Conservation (phyloP, 2,888 invertebrate genomes). For the Euplexia lucipara region DNA sequence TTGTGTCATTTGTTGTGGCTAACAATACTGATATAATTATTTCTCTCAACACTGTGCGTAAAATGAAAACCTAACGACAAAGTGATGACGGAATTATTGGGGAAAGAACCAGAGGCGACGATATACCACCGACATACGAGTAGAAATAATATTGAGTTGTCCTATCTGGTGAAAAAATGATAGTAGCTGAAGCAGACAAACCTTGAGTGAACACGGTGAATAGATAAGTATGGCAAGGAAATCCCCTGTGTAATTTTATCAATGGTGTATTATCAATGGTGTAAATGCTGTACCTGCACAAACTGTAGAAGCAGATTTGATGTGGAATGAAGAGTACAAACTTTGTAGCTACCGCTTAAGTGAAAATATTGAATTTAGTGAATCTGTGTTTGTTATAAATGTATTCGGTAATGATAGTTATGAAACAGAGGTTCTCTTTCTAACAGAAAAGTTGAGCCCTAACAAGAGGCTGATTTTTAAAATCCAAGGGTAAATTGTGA, state of each 20-base stretch:
- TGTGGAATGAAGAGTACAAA: background rate
- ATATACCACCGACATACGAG: background rate
- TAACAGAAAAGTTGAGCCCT: background rate
- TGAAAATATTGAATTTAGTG: background rate
- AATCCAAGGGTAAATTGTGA: background rate
- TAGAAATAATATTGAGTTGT: no score
- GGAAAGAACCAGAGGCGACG: background rate
- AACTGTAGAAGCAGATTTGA: background rate
- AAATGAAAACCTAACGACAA: background rate
- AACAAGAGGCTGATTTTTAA: background rate
- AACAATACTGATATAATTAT: constrained; percentile 42
- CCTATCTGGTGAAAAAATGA: no score
- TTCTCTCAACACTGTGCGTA: constrained; percentile 37
- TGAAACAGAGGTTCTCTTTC: background rate
- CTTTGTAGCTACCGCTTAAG: background rate
- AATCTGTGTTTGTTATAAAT: background rate
- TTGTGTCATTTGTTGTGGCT: constrained; percentile 46
- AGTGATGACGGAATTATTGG: background rate
- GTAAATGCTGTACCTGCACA: no score
- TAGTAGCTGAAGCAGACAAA: background rate
- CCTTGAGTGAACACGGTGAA: constrained; percentile 4
- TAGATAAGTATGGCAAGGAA: background rate
- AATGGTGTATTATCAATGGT: no score
- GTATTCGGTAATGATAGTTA: background rate
- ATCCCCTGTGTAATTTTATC: background rate